Conservation (phyloP, 2,888 invertebrate species). For the Icerya purchasi region DNA sequence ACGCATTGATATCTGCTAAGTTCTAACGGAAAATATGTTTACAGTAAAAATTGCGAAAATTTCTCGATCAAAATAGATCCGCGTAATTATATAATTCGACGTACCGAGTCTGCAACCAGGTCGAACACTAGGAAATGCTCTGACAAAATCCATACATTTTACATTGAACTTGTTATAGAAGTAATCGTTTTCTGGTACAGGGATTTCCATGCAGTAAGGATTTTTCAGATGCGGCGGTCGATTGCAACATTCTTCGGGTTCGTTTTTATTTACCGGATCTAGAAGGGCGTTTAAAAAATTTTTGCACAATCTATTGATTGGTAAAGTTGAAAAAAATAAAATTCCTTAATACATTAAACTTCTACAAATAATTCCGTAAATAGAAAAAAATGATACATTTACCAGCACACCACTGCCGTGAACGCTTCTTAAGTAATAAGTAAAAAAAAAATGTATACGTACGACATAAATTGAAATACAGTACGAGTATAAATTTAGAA, state of each 20-base stretch:
- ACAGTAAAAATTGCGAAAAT: too few species aligned
- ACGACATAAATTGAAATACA: too few species aligned
- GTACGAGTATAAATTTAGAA: too few species aligned
- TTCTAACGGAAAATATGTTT: too few species aligned
- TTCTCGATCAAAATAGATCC: too few species aligned
- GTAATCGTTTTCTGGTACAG: conserved; percentile 71
- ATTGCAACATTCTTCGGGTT: conserved; percentile 77
- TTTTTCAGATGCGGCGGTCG: conserved; percentile 61
- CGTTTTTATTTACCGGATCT: conserved; percentile 71
- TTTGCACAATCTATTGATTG: too few species aligned
- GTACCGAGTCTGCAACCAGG: conserved; percentile 69
- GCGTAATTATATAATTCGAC: conserved; percentile 19
- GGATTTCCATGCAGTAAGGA: conserved; percentile 77
- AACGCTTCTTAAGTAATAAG: too few species aligned
- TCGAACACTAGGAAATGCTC: conserved; percentile 67
- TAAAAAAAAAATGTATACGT: too few species aligned
- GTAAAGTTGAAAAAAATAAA: too few species aligned
- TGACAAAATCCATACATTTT: conserved; percentile 71
- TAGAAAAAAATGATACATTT: neutral
- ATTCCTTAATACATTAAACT: neutral
- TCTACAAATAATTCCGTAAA: neutral
- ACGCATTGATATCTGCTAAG: too few species aligned
- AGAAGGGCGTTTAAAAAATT: too few species aligned
- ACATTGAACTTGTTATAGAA: conserved; percentile 69
- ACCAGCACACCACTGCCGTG: too few species aligned